These are phyloP conservation scores for Clepsis dumicolana DNA, from an alignment of 2,888 invertebrate genomes.

Conservation along the genomic window DNA sequence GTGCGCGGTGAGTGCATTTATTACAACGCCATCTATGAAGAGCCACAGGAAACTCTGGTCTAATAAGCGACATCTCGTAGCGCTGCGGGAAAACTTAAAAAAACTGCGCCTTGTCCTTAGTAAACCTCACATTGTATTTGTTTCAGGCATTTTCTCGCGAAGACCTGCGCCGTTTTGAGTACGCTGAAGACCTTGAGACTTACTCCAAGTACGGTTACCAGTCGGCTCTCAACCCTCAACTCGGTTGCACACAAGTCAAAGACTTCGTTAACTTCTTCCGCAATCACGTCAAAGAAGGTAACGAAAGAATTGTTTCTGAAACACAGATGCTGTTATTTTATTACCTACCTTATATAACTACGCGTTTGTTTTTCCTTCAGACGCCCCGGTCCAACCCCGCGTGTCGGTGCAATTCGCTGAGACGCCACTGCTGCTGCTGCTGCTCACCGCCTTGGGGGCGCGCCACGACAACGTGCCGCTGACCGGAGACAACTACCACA, in stretches of 20 bases:
- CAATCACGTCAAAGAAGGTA: slow-evolving; percentile 82
- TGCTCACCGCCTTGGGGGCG: slow-evolving; percentile 88
- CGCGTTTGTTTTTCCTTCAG: slow-evolving; percentile 60
- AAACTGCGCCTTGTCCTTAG: neutral
- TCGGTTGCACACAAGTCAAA: slow-evolving; percentile 90
- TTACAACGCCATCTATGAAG: slow-evolving; percentile 2
- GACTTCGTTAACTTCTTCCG: slow-evolving; percentile 90
- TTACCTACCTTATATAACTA: too few relatives aligned
- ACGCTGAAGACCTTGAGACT: slow-evolving; percentile 91
- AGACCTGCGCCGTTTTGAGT: slow-evolving; percentile 91
- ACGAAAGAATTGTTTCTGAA: neutral
- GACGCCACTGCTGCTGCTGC: slow-evolving; percentile 86
- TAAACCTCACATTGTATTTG: too few relatives aligned
- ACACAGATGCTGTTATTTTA: too few relatives aligned
- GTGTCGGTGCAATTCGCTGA: slow-evolving; percentile 90
- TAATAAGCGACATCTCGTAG: neutral
- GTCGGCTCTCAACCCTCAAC: slow-evolving; percentile 86
- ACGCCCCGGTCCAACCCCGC: slow-evolving; percentile 81
- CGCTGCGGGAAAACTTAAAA: neutral
- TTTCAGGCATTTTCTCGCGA: slow-evolving; percentile 88
- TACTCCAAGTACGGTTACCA: slow-evolving; percentile 92
- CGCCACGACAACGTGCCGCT: slow-evolving; percentile 87
- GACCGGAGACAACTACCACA: slow-evolving; percentile 88
- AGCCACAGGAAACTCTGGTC: neutral
- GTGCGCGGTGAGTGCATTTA: slow-evolving; percentile 88